Conservation (phyloP, 2,797 vertebrate species). For the Hyperoplus lanceolatus region DNA sequence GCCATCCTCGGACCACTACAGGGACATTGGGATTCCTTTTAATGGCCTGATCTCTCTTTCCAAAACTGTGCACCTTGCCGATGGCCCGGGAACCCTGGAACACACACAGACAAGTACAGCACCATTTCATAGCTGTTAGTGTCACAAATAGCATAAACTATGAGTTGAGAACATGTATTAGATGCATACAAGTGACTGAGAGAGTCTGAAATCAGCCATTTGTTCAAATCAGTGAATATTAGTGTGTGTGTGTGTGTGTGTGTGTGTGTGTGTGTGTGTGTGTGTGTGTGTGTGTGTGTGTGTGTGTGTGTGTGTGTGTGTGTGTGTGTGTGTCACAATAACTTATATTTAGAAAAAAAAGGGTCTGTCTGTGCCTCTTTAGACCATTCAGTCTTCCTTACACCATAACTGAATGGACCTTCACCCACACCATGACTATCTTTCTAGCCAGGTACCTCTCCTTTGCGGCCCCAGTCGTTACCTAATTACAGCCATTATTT, state of each 20-base stretch:
- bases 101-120: slow-evolving; percentile 4
- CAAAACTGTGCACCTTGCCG: slow-evolving; percentile 92
- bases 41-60: slow-evolving; percentile 95
- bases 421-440: slow-evolving; percentile 41
- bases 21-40: slow-evolving; percentile 93
- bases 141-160: neutral
- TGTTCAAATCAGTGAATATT: too few relatives aligned
- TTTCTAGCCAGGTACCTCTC: slow-evolving; percentile 12
- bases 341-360: slow-evolving; percentile 18
- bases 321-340: neutral
- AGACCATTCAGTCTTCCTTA: slow-evolving; percentile 39
- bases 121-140: neutral
- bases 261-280: too few relatives aligned
- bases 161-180: neutral
- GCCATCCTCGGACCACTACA: slow-evolving; percentile 95
- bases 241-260: too few relatives aligned
- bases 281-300: too few relatives aligned
- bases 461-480: slow-evolving; percentile 53
- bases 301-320: neutral
- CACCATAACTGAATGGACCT: slow-evolving; percentile 27
- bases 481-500: slow-evolving; percentile 63
- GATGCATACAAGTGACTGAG: neutral
- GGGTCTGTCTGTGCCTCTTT: slow-evolving; percentile 21
- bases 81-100: slow-evolving; percentile 87
- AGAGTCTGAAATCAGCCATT: neutral